Base-by-base conservation (phyloP, 1,140 invertebrate genomes). In the Zaprionus inermis region DNA sequence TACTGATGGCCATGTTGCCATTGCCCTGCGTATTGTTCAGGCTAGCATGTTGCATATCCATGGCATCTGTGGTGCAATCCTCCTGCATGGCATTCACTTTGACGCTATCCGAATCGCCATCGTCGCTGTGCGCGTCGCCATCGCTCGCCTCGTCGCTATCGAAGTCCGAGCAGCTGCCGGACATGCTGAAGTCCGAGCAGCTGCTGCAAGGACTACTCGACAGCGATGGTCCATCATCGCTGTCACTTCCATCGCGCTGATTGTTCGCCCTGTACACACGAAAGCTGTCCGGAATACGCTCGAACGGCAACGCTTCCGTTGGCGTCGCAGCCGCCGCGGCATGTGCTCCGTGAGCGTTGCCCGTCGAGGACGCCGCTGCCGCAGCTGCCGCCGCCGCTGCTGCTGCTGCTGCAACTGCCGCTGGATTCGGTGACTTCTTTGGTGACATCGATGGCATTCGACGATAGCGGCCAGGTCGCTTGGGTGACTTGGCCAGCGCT, bases 231-330 rank as follows among this genome's bases (percentile, higher is more conserved):
- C 72, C 85, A 3, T 92, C 91, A 22, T 92, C 91, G 22, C 91
- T 92, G 6, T 92, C 91, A 56, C 90, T 92, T 0, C 70, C 85
- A 51, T 92, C 91, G 0, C 81, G 73, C 59, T 90, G 82, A 49
- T 79, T 92, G 60, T 92, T 92, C 3, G 85, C 91, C 6, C 92
- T 74, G 51, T 92, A 92, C 5, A 92, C 81, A 0, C 91, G 91
- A 78, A 92, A 92, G 41, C 91, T 92, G 38, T 92, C 92, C n/a
- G 92, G 92, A 32, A 92, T 92, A 41, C 86, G 85, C 55, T 90
- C 83, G 38, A 91, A 91, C 12, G 76, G 73, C 46, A 85, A 46
- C 0, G 78, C 59, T 9, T 91, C 83, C n/a, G 74, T 24, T 10
- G 76, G 56, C 34, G 73, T 49, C 30, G 58, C 56, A 2, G 49